Evolutionary conservation across 2,888 invertebrate genomes (phyloP).

Genomic region (Dolichopus griseipennis): DNA sequence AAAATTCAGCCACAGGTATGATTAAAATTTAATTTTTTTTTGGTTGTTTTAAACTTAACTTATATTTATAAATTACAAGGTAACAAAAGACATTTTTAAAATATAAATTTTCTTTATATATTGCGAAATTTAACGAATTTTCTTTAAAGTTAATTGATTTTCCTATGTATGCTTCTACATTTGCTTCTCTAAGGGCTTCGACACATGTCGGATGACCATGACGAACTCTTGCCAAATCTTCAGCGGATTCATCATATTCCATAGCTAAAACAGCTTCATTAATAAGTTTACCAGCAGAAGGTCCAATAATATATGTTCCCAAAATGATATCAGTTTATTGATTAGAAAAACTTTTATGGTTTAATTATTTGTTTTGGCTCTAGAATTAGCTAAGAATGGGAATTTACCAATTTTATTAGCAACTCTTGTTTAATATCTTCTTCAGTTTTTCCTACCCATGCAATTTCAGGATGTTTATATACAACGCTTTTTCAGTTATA

Average conservation of each 20-base stretch:
- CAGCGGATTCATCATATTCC: constrained; percentile 98
- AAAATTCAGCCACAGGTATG: constrained; percentile 70
- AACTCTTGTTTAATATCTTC: constrained; percentile 90
- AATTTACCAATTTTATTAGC: constrained; percentile 96
- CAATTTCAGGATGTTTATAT: constrained; percentile 98
- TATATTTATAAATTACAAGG: neutral
- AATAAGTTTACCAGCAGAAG: constrained; percentile 92
- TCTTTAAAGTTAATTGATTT: constrained; percentile 93
- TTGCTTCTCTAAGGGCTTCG: constrained; percentile 96
- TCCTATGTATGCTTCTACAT: constrained; percentile 88
- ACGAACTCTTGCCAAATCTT: constrained; percentile 96
- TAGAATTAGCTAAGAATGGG: constrained; percentile 94
- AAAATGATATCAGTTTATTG: constrained; percentile 89
- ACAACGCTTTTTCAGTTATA: constrained; percentile 99
- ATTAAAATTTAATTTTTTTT: neutral
- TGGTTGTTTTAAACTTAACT: neutral
- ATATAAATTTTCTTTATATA: neutral
- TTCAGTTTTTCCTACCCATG: constrained; percentile 94
- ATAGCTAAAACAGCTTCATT: constrained; percentile 97
- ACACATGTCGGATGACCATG: constrained; percentile 99
- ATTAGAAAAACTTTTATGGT: constrained; percentile 93
- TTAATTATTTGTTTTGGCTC: constrained; percentile 97
- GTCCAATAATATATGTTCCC: constrained; percentile 96
- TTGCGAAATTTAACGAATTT: constrained; percentile 11
- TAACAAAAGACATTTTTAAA: neutral